Base-by-base conservation (phyloP, 2,797 vertebrate genomes). In the Petrocephalus sullivani region DNA sequence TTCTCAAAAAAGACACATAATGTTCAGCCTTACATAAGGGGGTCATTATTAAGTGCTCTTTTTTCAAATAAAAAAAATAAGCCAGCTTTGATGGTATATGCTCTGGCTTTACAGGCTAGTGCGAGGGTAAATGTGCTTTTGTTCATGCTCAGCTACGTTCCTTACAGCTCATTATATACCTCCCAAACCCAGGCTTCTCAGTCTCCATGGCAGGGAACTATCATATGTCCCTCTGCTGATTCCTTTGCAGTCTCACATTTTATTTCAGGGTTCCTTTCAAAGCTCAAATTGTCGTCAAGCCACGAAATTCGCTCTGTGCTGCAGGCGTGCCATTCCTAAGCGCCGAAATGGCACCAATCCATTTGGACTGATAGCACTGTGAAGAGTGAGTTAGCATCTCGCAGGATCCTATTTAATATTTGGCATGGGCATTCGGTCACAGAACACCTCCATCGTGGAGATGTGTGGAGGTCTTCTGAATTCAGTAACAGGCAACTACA, bases 201-300 rank as follows among this genome's bases (percentile, higher is more conserved):
- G 21, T 75, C 33, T 41, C 57, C 33, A 53, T n/a, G 49, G 58
- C 41, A 89, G 53, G 87, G 81, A 89, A 46, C n/a, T 64, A 85
- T 88, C 21, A 85, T 90, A 16, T 61, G 67, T 64, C 33, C 23
- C 19, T 88, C 10, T 58, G 64, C 46, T 89, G 21, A 84, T 46
- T 9, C 89, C 64, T 89, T 75, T 54, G 10, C 75, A 54, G 64
- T 85, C 90, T 53, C 61, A 87, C 56, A 86, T 88, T 89, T 89
- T 90, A 84, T 88, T 90, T 64, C 82, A 60, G 41, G 87, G 87
- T 89, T 87, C 58, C 78, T 88, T 90, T 81, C 82, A 71, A 61
- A 88, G 87, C 89, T 88, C 78, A 61, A 83, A 82, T 49, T 60
- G 75, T 61, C 19, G 33, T 75, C 61, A 28, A n/a, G 37, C 85